Percentiles rank a stretch among this genome's conserved stretches.
Conservation (phyloP, 2,797 vertebrate genomes). For the Anguilla pacifica region DNA sequence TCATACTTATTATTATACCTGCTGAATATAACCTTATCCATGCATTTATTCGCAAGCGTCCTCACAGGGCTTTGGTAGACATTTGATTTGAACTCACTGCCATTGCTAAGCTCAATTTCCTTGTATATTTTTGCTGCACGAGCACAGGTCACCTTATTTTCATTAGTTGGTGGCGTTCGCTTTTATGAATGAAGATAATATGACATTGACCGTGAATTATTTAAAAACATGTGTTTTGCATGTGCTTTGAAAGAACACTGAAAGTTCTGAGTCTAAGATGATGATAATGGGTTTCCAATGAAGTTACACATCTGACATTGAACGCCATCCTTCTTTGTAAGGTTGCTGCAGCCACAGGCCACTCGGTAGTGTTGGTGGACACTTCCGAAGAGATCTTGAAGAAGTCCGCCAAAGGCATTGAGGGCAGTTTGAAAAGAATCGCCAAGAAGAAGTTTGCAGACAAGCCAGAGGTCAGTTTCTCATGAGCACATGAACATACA, state of each 20-base stretch:
- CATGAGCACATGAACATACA: neutral
- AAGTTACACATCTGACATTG: neutral
- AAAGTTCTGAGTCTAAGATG: neutral
- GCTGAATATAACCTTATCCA: neutral
- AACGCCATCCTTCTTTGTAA: constrained; percentile 46
- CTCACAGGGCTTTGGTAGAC: neutral
- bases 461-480: constrained; percentile 83
- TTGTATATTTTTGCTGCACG: neutral
- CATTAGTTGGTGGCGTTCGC: too few relatives aligned
- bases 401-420: constrained; percentile 84
- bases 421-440: constrained; percentile 85
- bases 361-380: constrained; percentile 91
- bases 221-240: neutral
- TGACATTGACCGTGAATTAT: neutral
- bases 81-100: neutral
- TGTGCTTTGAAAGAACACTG: too few relatives aligned
- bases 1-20: too few relatives aligned
- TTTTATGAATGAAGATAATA: too few relatives aligned
- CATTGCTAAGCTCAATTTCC: neutral
- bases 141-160: neutral
- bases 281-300: neutral
- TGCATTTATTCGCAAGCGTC: neutral
- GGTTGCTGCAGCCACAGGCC: constrained; percentile 90
- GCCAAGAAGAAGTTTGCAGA: constrained; percentile 95
- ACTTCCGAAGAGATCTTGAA: constrained; percentile 86